Evolutionary conservation across 2,888 invertebrate genomes (phyloP), one percentile per base, ranked within the genome.

Genomic region (Apodemia mormo): DNA sequence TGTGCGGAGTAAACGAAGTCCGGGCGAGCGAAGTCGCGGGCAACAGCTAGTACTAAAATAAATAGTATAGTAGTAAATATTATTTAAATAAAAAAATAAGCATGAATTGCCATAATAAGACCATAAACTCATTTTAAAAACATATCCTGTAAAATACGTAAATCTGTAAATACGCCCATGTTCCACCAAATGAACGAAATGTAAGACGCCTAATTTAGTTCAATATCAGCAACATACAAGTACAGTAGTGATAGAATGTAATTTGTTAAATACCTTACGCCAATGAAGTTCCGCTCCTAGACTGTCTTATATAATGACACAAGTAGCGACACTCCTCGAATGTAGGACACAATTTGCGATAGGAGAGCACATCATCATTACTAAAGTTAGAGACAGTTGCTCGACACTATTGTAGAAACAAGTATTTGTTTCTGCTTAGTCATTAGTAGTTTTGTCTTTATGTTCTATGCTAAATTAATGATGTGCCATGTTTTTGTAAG

Each of bases 401-500:
- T 33, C 52, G 37, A 7, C 33, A 37, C 61, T 64, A 64, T 64
- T 64, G 61, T 64, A 37, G 61, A 52, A 52, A 61, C 61, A 61
- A 61, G 61, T 61, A 61, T 61, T 61, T 61, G 61, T 61, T 61
- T 61, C 61, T 37, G 6, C 61, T 14, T 58, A 29, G 30, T 58
- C 58, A 37, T 33, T 37, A 61, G n/a, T 30, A 61, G 61, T 33
- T 61, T 33, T 14, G n/a, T 22, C 52, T n/a, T 52, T 52, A 22
- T 52, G 8, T 22, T 7, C 22, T 52, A 22, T 14, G 52, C n/a
- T 52, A 7, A 14, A 8, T 74, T 40, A 40, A 1, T 2, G 67
- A 49, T 66, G 68, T 69, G 45, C 43, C 9, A 29, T 61, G 67
- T 22, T 52, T 64, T 65, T 54, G 61, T 66, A 68, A 68, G 2